Evolutionary conservation across 2,113 vertebrate species (phyloP).

Genomic region (Podarcis raffonei): DNA sequence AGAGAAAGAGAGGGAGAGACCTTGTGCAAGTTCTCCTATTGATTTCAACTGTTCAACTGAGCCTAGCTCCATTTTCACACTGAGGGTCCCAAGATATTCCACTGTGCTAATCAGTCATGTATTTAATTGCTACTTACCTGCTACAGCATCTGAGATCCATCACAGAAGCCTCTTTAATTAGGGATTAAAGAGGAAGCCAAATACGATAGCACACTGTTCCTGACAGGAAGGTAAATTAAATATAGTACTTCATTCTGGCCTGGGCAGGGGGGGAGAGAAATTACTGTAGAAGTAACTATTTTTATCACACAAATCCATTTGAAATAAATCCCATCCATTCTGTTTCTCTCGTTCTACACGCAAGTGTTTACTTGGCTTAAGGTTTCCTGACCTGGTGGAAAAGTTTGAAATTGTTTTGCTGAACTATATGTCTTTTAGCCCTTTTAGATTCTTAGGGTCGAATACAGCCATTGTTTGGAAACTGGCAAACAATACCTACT

Average conservation of each 20-base stretch:
- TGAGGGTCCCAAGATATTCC: background rate
- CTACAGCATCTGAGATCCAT: slow-evolving; percentile 3
- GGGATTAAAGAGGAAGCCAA: slow-evolving; percentile 23
- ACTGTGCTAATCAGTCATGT: slow-evolving; percentile 6
- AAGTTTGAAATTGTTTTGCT: background rate
- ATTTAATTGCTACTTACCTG: slow-evolving; percentile 32
- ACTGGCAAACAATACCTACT: background rate
- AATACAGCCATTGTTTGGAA: background rate
- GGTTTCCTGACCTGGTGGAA: background rate
- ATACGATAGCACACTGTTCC: background rate
- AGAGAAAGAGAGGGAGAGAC: background rate
- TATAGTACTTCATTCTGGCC: background rate
- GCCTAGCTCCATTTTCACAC: background rate
- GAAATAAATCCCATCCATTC: background rate
- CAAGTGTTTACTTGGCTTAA: background rate
- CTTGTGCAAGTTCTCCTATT: background rate
- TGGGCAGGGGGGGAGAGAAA: background rate
- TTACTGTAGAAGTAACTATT: background rate
- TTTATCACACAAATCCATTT: background rate
- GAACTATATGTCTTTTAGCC: background rate
- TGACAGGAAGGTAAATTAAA: slow-evolving; percentile 9
- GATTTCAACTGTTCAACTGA: slow-evolving; percentile 12
- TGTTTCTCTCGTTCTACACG: background rate
- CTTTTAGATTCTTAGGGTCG: background rate
- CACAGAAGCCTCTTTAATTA: slow-evolving; percentile 14